These are phyloP conservation scores for Nomada lathburiana DNA, from an alignment of 2,888 invertebrate species.

Conservation along the genomic window DNA sequence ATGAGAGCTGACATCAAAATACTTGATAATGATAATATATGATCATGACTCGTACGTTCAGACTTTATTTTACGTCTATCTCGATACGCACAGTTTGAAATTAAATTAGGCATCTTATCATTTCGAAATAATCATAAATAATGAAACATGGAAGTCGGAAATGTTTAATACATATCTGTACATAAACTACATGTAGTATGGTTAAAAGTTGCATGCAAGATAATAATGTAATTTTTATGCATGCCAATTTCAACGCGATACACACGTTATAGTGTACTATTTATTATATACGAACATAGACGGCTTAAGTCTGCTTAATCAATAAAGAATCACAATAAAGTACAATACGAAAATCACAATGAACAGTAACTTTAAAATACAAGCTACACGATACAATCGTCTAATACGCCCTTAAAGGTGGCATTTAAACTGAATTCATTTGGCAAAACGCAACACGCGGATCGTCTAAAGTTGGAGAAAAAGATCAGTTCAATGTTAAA, in stretches of 20 bases:
- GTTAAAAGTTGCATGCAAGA: slow-evolving; percentile 5
- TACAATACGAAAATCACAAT: slow-evolving; percentile 49
- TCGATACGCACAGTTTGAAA: slow-evolving; percentile 12
- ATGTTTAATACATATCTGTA: slow-evolving; percentile 11
- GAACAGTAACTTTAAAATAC: slow-evolving; percentile 39
- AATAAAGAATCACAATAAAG: slow-evolving; percentile 53
- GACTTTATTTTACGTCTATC: neutral
- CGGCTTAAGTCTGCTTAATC: slow-evolving; percentile 39
- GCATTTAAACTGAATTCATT: slow-evolving; percentile 36
- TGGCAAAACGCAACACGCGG: slow-evolving; percentile 31
- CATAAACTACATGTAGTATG: slow-evolving; percentile 1
- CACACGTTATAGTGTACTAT: slow-evolving; percentile 30
- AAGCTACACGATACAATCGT: slow-evolving; percentile 32
- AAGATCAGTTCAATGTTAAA: slow-evolving; percentile 13
- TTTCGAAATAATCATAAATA: slow-evolving; percentile 16
- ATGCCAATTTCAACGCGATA: slow-evolving; percentile 18
- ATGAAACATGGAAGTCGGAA: slow-evolving; percentile 1
- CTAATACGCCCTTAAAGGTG: slow-evolving; percentile 23
- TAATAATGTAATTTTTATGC: slow-evolving; percentile 19
- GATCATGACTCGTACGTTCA: slow-evolving; percentile 15
- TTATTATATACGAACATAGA: slow-evolving; percentile 31
- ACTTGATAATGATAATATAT: slow-evolving; percentile 8
- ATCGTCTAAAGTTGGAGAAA: slow-evolving; percentile 10
- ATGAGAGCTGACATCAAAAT: slow-evolving; percentile 13
- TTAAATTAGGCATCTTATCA: slow-evolving; percentile 7